These are phyloP conservation scores for Misgurnus mizolepis DNA, from an alignment of 2,113 vertebrate species.

Conservation along the genomic window DNA sequence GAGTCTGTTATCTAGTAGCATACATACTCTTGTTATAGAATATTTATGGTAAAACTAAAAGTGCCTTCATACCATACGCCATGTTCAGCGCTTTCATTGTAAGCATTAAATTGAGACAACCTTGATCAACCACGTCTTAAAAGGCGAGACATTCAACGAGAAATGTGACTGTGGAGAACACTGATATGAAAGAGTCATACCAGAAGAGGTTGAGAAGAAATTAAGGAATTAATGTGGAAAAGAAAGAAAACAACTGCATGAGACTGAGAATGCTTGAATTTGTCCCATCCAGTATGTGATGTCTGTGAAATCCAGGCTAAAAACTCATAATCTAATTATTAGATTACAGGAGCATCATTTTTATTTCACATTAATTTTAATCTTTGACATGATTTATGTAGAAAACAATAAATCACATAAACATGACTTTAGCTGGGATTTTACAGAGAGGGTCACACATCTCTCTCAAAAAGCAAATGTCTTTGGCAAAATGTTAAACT, in stretches of 20 bases:
- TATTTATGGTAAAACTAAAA: not conserved
- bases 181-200: not conserved
- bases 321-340: too few relatives aligned
- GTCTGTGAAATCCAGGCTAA: too few relatives aligned
- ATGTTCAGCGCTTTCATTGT: not conserved
- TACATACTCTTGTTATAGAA: not conserved
- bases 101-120: not conserved
- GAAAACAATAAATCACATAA: too few relatives aligned
- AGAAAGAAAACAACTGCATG: not conserved
- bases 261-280: not conserved
- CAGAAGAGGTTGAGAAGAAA: not conserved
- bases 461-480: too few relatives aligned
- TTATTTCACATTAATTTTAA: too few relatives aligned
- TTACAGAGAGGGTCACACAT: too few relatives aligned
- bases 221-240: not conserved
- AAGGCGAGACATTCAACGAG: not conserved
- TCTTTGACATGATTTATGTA: too few relatives aligned
- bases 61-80: too few relatives aligned
- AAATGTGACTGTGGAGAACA: not conserved
- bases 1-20: not conserved
- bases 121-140: not conserved
- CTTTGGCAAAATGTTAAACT: too few relatives aligned
- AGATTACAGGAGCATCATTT: too few relatives aligned
- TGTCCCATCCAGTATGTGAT: too few relatives aligned
- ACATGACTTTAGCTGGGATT: too few relatives aligned